Evolutionary conservation across 2,797 vertebrate species (phyloP).

Genomic region (Parauchenoglanis punctatus): DNA sequence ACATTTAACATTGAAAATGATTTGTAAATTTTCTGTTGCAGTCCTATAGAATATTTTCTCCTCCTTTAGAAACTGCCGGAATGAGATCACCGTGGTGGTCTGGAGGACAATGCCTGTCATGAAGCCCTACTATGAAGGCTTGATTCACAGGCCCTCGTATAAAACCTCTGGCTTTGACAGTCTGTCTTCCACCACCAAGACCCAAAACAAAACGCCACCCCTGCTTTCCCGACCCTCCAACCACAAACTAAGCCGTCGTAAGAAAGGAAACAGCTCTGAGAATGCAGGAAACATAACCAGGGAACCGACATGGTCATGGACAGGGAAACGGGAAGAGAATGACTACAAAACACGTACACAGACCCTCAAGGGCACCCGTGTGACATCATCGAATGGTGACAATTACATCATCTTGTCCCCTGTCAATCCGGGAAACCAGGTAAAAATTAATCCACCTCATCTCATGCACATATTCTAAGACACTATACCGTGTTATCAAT

Average conservation of each 20-base stretch:
- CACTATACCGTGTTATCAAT: not conserved
- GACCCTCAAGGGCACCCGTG: conserved; percentile 72
- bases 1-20: not conserved
- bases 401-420: conserved; percentile 93
- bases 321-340: conserved; percentile 60
- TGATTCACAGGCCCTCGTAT: conserved; percentile 77
- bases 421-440: conserved; percentile 83
- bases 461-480: not conserved
- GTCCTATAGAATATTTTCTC: not conserved
- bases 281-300: conserved; percentile 60
- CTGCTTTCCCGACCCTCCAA: conserved; percentile 70
- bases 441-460: conserved; percentile 59
- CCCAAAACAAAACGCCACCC: conserved; percentile 74
- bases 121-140: conserved; percentile 75
- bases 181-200: conserved; percentile 72
- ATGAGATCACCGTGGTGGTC: conserved; percentile 85
- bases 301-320: conserved; percentile 55
- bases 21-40: not conserved
- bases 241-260: conserved; percentile 76
- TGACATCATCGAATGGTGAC: conserved; percentile 81
- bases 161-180: conserved; percentile 74
- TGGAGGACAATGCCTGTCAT: conserved; percentile 85
- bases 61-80: conserved; percentile 79
- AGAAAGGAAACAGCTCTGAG: conserved; percentile 67
- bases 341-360: conserved; percentile 63